These are phyloP conservation scores for Acanthosepion esculentum DNA, from an alignment of 2,888 invertebrate species.

Conservation along the genomic window DNA sequence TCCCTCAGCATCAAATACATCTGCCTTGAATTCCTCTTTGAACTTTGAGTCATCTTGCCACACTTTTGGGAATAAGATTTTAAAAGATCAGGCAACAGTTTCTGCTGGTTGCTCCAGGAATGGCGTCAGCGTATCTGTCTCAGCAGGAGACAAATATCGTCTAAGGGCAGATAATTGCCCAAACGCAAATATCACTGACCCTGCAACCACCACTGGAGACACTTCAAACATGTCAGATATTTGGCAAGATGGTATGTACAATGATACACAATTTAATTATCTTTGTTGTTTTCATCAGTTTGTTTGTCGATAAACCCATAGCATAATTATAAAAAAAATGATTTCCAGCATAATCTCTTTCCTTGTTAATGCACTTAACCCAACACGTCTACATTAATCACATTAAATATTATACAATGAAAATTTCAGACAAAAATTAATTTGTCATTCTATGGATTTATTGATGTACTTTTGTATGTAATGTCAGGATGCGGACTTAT, in stretches of 20 bases:
- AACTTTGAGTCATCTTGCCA: background rate
- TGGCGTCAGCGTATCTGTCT: too few species aligned
- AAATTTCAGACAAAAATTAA: too few species aligned
- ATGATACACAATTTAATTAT: background rate
- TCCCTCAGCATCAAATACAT: background rate
- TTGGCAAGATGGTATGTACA: constrained; percentile 39
- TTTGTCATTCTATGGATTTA: too few species aligned
- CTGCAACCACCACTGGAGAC: background rate
- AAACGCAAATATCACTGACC: background rate
- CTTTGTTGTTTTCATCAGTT: background rate
- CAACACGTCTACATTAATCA: too few species aligned
- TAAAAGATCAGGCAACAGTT: background rate
- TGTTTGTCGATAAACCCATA: background rate
- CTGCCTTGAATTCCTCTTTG: background rate
- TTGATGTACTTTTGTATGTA: background rate
- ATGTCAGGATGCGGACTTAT: too few species aligned
- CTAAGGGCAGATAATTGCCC: background rate
- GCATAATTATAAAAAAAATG: background rate
- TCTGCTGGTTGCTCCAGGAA: background rate
- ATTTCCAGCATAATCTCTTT: too few species aligned
- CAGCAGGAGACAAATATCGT: background rate
- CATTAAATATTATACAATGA: too few species aligned
- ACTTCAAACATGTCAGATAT: background rate
- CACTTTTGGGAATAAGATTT: background rate
- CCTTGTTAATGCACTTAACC: too few species aligned